These are phyloP conservation scores for Acropternis orthonyx DNA, from an alignment of 2,797 vertebrate genomes.

Conservation along the genomic window DNA sequence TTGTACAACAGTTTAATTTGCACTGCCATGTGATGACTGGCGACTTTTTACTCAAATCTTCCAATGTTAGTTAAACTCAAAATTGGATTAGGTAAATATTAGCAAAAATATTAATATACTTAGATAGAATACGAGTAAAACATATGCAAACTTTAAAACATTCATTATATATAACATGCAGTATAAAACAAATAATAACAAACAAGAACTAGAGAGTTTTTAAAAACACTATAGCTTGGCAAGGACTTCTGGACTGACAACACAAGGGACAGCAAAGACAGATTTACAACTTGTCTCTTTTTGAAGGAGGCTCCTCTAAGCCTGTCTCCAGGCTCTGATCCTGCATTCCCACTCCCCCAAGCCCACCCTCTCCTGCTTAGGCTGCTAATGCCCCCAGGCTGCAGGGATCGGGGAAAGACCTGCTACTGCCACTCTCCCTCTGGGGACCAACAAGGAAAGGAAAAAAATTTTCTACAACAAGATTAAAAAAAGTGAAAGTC, in stretches of 20 bases:
- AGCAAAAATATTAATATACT: constrained; percentile 58
- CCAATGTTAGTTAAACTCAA: constrained; percentile 41
- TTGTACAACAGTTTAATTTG: constrained; percentile 52
- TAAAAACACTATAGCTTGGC: neutral
- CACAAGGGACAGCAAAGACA: neutral
- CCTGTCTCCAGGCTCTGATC: neutral
- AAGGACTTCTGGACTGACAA: neutral
- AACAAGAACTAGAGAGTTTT: neutral
- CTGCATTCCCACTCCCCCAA: neutral
- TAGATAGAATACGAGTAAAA: constrained; percentile 31
- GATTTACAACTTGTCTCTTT: neutral
- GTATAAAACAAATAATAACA: neutral
- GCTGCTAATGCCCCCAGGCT: neutral
- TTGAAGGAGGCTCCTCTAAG: neutral
- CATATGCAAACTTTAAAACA: neutral
- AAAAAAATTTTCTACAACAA: neutral
- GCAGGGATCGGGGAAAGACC: neutral
- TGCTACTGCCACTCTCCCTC: neutral
- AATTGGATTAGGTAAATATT: constrained; percentile 63
- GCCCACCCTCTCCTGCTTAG: neutral
- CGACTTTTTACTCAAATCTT: constrained; percentile 15
- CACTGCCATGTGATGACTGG: neutral
- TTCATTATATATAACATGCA: constrained; percentile 12
- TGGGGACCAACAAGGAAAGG: neutral
- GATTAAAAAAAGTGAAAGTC: neutral